phyloP scores from a whole-genome alignment of 2,113 vertebrate genomes.

The Echinops telfairi region DNA sequence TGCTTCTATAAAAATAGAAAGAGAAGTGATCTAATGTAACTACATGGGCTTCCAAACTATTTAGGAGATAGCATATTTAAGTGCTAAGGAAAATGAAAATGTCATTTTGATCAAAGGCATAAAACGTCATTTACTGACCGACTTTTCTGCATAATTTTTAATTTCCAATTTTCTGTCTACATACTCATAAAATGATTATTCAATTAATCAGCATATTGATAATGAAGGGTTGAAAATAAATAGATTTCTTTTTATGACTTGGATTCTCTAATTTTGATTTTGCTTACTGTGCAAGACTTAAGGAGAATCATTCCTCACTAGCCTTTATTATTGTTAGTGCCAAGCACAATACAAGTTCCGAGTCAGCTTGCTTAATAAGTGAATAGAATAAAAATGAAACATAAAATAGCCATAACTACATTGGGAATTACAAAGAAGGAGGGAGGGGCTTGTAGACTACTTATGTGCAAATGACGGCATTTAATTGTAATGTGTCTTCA shows the following conservation, averaged over 20 bases:
- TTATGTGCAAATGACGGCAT: slow-evolving; percentile 78
- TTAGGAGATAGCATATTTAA: neutral
- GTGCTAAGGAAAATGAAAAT: slow-evolving; percentile 50
- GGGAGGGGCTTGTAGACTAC: slow-evolving; percentile 62
- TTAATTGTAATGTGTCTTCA: slow-evolving; percentile 81
- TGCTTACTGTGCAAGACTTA: slow-evolving; percentile 11
- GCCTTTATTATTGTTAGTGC: neutral
- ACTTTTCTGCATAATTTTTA: slow-evolving; percentile 22
- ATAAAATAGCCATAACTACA: slow-evolving; percentile 10
- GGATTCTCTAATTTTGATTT: neutral
- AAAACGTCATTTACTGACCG: slow-evolving; percentile 19
- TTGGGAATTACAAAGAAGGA: slow-evolving; percentile 45
- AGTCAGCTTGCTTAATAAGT: slow-evolving; percentile 49
- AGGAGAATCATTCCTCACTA: slow-evolving; percentile 5
- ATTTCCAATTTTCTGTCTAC: slow-evolving; percentile 37
- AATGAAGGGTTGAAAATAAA: neutral
- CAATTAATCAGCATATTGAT: neutral
- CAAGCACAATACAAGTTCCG: slow-evolving; percentile 22
- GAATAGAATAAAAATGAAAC: slow-evolving; percentile 66
- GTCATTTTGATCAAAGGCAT: slow-evolving; percentile 13
- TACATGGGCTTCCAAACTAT: neutral
- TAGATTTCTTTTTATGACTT: neutral
- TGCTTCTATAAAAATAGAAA: neutral
- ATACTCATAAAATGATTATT: neutral
- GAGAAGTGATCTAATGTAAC: neutral